Base-by-base conservation (phyloP, 1,140 invertebrate genomes). In the Mamestra configurata region DNA sequence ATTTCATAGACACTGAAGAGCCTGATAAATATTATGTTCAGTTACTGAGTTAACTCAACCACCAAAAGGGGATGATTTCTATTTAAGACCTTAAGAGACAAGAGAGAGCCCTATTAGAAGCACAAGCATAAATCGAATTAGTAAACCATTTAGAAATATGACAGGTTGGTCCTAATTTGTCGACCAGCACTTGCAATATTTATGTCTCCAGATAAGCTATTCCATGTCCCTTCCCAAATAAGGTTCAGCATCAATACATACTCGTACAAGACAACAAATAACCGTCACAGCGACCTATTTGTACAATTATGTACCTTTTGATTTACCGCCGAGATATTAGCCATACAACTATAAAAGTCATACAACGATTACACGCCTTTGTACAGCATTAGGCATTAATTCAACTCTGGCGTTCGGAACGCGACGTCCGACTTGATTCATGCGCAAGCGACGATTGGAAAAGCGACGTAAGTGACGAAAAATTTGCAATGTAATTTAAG, bases 311-410 rank as follows among this genome's bases (percentile, higher is more conserved):
- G 76, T 82, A 77, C 49, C 70, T 79, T 79, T 82, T 86, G 79
- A 84, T 88, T 88, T 88, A 88, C 83, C 77, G 81, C 53, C 80
- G 37, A 46, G 71, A 79, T 46, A 82, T 77, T 77, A 81, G 70
- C 72, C 72, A 80, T 77, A 55, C 72, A 51, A 78, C 79, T 80
- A 84, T 81, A 81, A 87, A 86, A 82, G 77, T 87, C 82, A 79
- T 70, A 78, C 75, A 80, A 87, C 83, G 85, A 89, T 89, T 89
- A 88, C 85, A 84, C 78, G 84, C 80, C 66, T 77, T 80, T 77
- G 79, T 77, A 80, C 83, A 76, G 83, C 82, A 86, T 88, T 86
- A 88, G 83, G 84, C 86, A 85, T 86, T 86, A 87, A 86, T 87
- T 86, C 82, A 43, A 70, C 77, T 70, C 27, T 70, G 64, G 75